A percentile compares a stretch with the other conserved stretches of the same genome.
Evolutionary conservation across 2,113 vertebrate genomes (phyloP).

Genomic region (Acanthisitta chloris): DNA sequence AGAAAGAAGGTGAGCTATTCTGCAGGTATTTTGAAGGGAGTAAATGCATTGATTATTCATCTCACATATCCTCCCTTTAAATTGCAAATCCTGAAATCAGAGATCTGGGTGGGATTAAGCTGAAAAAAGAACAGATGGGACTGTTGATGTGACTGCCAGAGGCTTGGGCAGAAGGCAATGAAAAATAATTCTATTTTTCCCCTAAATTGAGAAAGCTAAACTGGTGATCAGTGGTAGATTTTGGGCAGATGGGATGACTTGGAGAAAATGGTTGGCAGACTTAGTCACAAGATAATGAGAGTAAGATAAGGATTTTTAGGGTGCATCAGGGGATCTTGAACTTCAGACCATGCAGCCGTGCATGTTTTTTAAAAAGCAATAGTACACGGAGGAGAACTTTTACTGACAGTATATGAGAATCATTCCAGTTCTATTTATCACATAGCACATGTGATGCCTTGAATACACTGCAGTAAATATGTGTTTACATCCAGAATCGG

Average conservation of each 20-base stretch:
- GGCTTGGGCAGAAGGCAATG: slow-evolving; percentile 67
- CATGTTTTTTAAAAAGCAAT: background rate
- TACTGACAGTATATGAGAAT: background rate
- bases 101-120: slow-evolving; percentile 71
- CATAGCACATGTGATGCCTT: background rate
- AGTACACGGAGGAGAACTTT: background rate
- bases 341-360: background rate
- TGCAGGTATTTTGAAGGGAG: background rate
- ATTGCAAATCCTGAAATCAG: slow-evolving; percentile 65
- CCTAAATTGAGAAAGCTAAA: slow-evolving; percentile 59
- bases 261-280: slow-evolving; percentile 29
- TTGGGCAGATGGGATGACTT: slow-evolving; percentile 64
- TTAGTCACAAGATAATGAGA: slow-evolving; percentile 31
- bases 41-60: slow-evolving; percentile 12
- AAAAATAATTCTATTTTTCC: slow-evolving; percentile 61
- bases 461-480: background rate
- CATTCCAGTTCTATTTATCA: background rate
- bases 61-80: slow-evolving; percentile 31
- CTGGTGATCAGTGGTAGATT: slow-evolving; percentile 50
- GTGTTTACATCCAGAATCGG: background rate
- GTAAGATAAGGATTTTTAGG: background rate
- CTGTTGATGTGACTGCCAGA: slow-evolving; percentile 65
- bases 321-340: background rate
- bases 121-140: slow-evolving; percentile 75
- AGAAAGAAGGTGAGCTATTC: background rate